A percentile compares a stretch with the other conserved stretches of the same genome.
Evolutionary conservation across 2,113 vertebrate species (phyloP).

Genomic region (Nerophis lumbriciformis): DNA sequence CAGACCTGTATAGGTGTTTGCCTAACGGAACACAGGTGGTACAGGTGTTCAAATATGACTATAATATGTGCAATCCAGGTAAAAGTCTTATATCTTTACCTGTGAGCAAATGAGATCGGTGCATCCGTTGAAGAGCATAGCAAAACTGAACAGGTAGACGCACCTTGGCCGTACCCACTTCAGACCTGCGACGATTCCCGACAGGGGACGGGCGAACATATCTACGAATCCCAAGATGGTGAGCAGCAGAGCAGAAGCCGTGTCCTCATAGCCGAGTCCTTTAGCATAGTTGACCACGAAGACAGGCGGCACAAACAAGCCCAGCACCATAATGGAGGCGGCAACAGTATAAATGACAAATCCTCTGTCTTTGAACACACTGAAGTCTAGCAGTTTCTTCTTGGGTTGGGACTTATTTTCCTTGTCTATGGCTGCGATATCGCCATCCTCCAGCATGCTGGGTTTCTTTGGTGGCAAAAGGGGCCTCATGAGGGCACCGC

Average conservation of each 20-base stretch:
- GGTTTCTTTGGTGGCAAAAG: constrained; percentile 62
- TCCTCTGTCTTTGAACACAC: constrained; percentile 80
- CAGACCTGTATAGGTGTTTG: constrained; percentile 71
- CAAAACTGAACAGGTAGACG: constrained; percentile 87
- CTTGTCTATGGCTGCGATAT: background rate
- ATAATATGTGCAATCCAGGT: background rate
- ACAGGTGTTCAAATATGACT: background rate
- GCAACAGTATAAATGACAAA: constrained; percentile 83
- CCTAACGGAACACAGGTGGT: constrained; percentile 18
- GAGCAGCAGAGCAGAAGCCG: constrained; percentile 81
- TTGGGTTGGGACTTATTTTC: constrained; percentile 50
- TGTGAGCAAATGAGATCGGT: constrained; percentile 82
- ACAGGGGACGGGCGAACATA: constrained; percentile 84
- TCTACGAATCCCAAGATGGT: constrained; percentile 86
- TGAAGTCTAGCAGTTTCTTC: constrained; percentile 81
- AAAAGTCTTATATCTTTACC: constrained; percentile 10
- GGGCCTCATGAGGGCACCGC: constrained; percentile 87
- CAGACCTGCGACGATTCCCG: constrained; percentile 79
- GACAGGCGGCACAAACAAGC: constrained; percentile 89
- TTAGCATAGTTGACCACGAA: constrained; percentile 92
- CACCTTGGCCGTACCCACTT: constrained; percentile 80
- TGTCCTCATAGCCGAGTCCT: constrained; percentile 76
- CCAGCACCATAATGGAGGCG: constrained; percentile 88
- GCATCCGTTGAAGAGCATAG: constrained; percentile 88
- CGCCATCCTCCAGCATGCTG: constrained; percentile 16